Conservation (phyloP, 2,888 invertebrate genomes). For the Pseudococcus jackbeardsleyi region DNA sequence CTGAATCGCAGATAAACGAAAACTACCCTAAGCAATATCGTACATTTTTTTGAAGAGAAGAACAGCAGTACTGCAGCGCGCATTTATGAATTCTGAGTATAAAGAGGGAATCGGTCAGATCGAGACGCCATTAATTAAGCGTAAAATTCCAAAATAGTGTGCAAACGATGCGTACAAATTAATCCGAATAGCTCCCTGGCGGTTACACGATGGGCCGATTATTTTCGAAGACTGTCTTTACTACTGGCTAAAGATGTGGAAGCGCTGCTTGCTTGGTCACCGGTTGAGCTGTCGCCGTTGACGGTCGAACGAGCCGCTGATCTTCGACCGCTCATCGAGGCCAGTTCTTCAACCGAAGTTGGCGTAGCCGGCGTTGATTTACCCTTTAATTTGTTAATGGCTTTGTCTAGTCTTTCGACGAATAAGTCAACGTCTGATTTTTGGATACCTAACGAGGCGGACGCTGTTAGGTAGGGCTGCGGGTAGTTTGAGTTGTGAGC, state of each 20-base stretch:
- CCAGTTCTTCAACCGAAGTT: conserved; percentile 69
- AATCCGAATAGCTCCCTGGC: not conserved
- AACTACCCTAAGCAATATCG: not conserved
- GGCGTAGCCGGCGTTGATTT: conserved; percentile 69
- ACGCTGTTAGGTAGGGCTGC: conserved; percentile 80
- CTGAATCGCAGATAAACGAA: not conserved
- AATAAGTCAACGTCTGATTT: conserved; percentile 79
- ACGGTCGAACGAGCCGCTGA: conserved; percentile 67
- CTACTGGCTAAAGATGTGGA: conserved; percentile 70
- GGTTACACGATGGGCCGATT: conserved; percentile 59
- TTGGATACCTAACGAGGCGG: conserved; percentile 79
- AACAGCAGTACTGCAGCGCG: not conserved
- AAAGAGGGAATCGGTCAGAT: not conserved
- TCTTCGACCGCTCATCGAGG: conserved; percentile 68
- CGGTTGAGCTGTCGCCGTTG: conserved; percentile 68
- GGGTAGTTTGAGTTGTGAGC: conserved; percentile 76
- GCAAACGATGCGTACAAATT: not conserved
- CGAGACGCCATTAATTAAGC: conserved; percentile 8
- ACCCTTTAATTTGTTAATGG: conserved; percentile 71
- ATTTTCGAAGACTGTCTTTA: conserved; percentile 70
- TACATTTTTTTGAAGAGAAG: not conserved
- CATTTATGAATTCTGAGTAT: not conserved
- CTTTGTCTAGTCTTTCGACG: conserved; percentile 77
- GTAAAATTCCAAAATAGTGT: conserved; percentile 26
- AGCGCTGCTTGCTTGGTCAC: conserved; percentile 68